Evolutionary conservation across 2,888 invertebrate species (phyloP), one percentile per base, ranked within the genome.

Genomic region (Syrphus vitripennis): DNA sequence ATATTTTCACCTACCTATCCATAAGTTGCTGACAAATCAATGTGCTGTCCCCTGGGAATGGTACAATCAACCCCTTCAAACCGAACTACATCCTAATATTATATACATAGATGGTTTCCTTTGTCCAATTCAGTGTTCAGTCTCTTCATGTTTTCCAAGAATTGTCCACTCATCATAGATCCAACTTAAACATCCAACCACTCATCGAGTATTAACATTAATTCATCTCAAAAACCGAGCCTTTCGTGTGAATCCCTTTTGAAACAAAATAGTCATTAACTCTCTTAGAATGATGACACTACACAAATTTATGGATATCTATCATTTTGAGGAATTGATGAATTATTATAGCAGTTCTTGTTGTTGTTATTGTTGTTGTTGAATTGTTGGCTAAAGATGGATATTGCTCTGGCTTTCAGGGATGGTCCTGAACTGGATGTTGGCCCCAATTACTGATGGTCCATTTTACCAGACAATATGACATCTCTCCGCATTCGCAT

Each of bases 291-390:
- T 72, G 84, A 84, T 84, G 84, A 84, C 81, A 80, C 84, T 80
- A 61, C 59, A 80, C 57, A 80, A 79, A 84, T 84, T 84, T 84
- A 80, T 84, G 81, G 84, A 76, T 84, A 84, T 71, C 76, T 84
- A 84, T 71, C 80, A 84, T 45, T 84, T 80, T 80, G 80, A 80
- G 59, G 67, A 80, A 80, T 84, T 84, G 84, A 84, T 77, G 84
- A 84, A 84, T 84, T 80, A 80, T 67, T 72, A 31, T 48, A 55
- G 3, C 67, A 53, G 80, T n/a, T n/a, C n/a, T n/a, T n/a, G 80
- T 71, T 71, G 63, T 79, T 19, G 61, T 40, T n/a, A n/a, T 45
- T 57, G 57, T 69, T 69, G 14, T 24, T 53, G 53, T 48, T n/a
- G n/a, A n/a, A n/a, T n/a, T n/a, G n/a, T n/a, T n/a, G n/a, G n/a